Percentiles rank a stretch among this genome's conserved stretches.
These are phyloP conservation scores for Cephalopholis sonnerati DNA, from an alignment of 2,113 vertebrate species.

Conservation along the genomic window DNA sequence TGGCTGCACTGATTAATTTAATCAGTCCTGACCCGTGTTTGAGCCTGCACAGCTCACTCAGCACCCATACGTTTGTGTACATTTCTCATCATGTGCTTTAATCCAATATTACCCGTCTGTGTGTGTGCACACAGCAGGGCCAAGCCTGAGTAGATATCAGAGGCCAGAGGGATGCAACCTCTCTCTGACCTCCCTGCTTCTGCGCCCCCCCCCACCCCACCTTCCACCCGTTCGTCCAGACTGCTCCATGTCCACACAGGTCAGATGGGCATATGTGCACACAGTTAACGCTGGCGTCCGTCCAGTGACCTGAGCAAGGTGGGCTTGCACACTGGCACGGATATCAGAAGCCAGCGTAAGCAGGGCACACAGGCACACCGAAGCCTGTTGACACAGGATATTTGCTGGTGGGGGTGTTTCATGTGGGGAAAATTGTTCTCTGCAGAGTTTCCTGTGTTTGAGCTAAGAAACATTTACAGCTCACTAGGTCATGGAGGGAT, in stretches of 20 bases:
- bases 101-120: background rate
- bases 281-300: conserved; percentile 54
- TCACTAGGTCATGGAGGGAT: conserved; percentile 2
- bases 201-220: background rate
- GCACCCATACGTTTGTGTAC: background rate
- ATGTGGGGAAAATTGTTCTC: conserved; percentile 23
- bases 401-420: conserved; percentile 3
- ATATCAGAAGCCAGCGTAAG: conserved; percentile 28
- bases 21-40: conserved; percentile 5
- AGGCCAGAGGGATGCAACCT: conserved; percentile 28
- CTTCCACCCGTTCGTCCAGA: background rate
- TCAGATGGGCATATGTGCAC: conserved; percentile 58
- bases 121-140: background rate
- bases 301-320: conserved; percentile 54
- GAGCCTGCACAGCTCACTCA: background rate
- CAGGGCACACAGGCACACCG: background rate
- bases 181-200: conserved; percentile 33
- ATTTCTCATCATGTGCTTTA: background rate
- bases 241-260: conserved; percentile 15
- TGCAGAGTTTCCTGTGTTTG: conserved; percentile 27
- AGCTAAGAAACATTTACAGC: conserved; percentile 1
- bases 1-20: background rate
- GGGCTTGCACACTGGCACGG: conserved; percentile 39
- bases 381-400: conserved; percentile 27
- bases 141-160: background rate